Conservation (phyloP, 2,888 invertebrate genomes). For the Carpatolechia fugitivella region DNA sequence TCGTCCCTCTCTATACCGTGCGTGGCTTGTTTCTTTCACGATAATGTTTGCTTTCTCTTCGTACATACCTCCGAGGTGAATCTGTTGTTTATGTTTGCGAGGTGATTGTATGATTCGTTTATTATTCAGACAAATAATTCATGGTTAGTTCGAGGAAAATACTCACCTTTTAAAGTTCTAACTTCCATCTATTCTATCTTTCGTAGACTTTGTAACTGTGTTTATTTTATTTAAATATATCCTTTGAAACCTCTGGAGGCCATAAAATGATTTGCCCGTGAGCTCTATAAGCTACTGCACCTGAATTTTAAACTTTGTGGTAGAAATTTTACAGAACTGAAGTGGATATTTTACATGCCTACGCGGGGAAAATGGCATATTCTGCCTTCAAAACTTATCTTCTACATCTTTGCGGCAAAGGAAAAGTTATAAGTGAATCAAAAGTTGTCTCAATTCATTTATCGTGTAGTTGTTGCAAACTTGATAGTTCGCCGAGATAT, state of each 20-base stretch:
- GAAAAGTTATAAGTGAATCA: conserved; percentile 12
- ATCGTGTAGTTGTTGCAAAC: background rate
- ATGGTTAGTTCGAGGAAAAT: background rate
- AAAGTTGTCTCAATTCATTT: conserved; percentile 6
- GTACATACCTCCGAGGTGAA: background rate
- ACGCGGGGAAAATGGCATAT: background rate
- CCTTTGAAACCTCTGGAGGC: background rate
- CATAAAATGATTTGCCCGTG: background rate
- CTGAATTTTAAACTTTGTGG: conserved; percentile 1
- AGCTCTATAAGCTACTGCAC: background rate
- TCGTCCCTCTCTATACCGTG: background rate
- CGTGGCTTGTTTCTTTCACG: background rate
- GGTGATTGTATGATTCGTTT: background rate
- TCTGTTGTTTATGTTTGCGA: background rate
- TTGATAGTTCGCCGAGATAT: background rate
- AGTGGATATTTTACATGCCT: background rate
- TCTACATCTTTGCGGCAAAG: background rate
- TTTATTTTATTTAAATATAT: background rate
- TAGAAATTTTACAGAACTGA: background rate
- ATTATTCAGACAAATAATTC: background rate
- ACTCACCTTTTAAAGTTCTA: background rate
- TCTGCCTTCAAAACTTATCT: background rate
- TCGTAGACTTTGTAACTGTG: background rate
- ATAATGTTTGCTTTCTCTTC: background rate
- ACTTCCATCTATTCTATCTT: background rate